phyloP scores from a whole-genome alignment of 2,888 invertebrate genomes.

The Cheiracanthium punctorium region DNA sequence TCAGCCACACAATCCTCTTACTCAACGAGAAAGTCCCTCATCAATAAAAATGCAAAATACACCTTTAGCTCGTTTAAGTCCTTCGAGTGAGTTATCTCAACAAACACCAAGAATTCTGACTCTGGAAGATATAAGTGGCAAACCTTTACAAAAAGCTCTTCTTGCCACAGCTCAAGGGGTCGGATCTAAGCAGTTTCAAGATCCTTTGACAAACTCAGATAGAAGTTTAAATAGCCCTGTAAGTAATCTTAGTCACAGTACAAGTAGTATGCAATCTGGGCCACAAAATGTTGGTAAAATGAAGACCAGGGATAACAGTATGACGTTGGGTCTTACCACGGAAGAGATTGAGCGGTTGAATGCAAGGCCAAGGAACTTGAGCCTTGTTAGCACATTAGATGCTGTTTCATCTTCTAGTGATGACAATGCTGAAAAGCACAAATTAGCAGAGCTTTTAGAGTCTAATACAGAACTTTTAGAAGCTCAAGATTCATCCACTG shows the following conservation, averaged over 20 bases:
- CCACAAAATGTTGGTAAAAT: slow-evolving; percentile 68
- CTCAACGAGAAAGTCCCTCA: slow-evolving; percentile 72
- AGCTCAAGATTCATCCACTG: slow-evolving; percentile 73
- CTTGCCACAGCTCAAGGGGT: slow-evolving; percentile 91
- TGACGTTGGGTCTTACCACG: slow-evolving; percentile 88
- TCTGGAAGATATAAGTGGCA: slow-evolving; percentile 93
- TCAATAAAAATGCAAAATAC: slow-evolving; percentile 87
- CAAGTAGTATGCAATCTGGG: slow-evolving; percentile 75
- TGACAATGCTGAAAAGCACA: slow-evolving; percentile 73
- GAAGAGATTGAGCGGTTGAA: slow-evolving; percentile 95
- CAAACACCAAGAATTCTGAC: slow-evolving; percentile 95
- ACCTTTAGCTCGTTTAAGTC: slow-evolving; percentile 90
- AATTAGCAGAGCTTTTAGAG: slow-evolving; percentile 75
- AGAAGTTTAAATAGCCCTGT: slow-evolving; percentile 93
- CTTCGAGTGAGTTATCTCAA: slow-evolving; percentile 92
- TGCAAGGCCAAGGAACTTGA: slow-evolving; percentile 89
- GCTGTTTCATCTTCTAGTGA: slow-evolving; percentile 88
- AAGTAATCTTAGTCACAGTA: slow-evolving; percentile 89
- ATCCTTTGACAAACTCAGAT: slow-evolving; percentile 90
- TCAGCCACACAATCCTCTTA: slow-evolving; percentile 73
- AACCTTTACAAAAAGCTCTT: slow-evolving; percentile 91
- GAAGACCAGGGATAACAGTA: slow-evolving; percentile 77
- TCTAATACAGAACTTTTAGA: slow-evolving; percentile 75
- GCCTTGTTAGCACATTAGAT: slow-evolving; percentile 92
- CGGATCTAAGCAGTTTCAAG: slow-evolving; percentile 72